phyloP scores from a whole-genome alignment of 2,797 vertebrate genomes.

The Cheirogaleus major region DNA sequence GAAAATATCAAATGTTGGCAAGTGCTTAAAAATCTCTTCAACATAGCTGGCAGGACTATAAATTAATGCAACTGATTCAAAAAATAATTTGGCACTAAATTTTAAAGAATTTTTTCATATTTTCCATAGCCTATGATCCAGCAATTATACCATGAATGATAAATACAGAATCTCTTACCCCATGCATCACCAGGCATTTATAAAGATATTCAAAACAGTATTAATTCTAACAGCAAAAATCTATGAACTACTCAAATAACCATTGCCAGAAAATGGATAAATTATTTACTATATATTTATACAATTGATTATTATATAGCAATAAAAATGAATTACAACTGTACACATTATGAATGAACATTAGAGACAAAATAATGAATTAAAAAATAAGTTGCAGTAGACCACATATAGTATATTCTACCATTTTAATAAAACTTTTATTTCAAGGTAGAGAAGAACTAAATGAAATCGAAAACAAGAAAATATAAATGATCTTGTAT shows the following conservation, averaged over 20 bases:
- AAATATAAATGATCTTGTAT: no score
- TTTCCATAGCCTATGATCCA: neutral
- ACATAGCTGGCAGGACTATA: neutral
- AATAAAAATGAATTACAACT: neutral
- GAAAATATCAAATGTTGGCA: neutral
- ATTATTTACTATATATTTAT: neutral
- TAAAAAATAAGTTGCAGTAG: neutral
- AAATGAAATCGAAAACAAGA: no score
- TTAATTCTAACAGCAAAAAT: neutral
- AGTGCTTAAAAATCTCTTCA: neutral
- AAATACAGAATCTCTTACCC: neutral
- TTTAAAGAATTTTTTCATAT: neutral
- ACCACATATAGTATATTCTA: neutral
- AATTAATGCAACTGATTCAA: neutral
- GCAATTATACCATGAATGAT: neutral
- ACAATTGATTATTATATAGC: neutral
- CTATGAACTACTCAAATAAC: neutral
- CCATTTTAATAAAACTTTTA: neutral
- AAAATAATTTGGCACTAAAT: neutral
- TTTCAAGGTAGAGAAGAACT: no score
- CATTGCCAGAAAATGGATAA: neutral
- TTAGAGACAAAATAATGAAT: constrained; percentile 11
- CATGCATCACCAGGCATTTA: neutral
- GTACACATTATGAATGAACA: neutral
- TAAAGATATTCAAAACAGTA: neutral